Evolutionary conservation across 2,797 vertebrate genomes (phyloP), one percentile per base, ranked within the genome.

Genomic region (Sebastes hubbsi): DNA sequence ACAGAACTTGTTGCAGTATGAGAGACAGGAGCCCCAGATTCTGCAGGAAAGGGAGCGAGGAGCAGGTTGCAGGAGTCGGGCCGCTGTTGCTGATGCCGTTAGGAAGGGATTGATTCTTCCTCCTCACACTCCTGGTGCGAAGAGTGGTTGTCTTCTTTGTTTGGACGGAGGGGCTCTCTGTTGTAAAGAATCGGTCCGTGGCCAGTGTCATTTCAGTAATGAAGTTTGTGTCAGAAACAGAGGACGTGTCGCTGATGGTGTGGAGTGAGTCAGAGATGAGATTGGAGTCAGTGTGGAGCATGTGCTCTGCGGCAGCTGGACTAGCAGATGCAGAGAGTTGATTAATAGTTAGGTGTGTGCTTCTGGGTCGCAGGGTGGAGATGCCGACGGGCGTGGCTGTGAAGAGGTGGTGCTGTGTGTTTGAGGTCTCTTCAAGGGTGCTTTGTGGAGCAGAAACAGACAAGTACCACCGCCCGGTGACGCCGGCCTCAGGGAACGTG

Each of bases 91-190:
- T 80, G 29, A 77, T 67, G 22, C 82, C 78, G 2, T 76, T 49
- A 0, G 89, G 75, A 25, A 78, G 29, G 5, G 93, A 88, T 81
- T 94, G 90, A 82, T 94, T 95, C 59, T 92, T 87, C 80, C 92
- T 94, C 66, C 94, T 92, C 69, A 96, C 95, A 8, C 95, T 95
- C 72, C 95, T 90, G 54, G 95, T 95, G 66, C 95, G 94, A 34
- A 95, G 93, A 13, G 95, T 95, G 59, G 93, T 92, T 20, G 94
- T 95, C 78, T 89, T 95, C 70, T 89, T 95, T 2, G 94, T 95
- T 63, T 84, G 92, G 59, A 81, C 46, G 71, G 87, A 72, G 27
- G 75, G 8, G 65, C 67, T 87, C 78, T 92, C 84, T 8, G 91
- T 93, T n/a, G 90, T 85, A 16, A 89, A 71, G 84, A 82, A 81